A percentile compares a stretch with the other conserved stretches of the same genome.
phyloP scores from a whole-genome alignment of 1,140 invertebrate species.

The Bombus waltoni region DNA sequence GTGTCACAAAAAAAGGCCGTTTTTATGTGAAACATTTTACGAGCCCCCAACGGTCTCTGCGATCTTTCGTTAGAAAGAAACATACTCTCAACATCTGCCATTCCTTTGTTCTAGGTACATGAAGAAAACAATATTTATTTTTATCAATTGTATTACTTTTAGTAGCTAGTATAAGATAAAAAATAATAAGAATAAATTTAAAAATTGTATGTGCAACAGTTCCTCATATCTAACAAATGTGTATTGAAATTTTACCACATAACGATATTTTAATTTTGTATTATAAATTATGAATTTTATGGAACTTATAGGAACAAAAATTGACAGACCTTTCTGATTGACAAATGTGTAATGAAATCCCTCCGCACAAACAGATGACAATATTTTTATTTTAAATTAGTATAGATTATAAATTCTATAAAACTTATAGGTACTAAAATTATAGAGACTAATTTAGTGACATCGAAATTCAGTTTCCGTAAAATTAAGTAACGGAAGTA shows the following conservation, averaged over 20 bases:
- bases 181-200: background rate
- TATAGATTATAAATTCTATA: too few relatives aligned
- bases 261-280: too few relatives aligned
- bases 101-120: background rate
- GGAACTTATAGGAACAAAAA: too few relatives aligned
- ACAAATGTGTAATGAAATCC: too few relatives aligned
- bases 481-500: background rate
- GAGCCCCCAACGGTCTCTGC: background rate
- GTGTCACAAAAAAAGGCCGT: constrained; percentile 8
- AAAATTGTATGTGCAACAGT: too few relatives aligned
- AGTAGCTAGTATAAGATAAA: background rate
- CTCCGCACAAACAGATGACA: too few relatives aligned
- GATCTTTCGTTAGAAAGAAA: background rate
- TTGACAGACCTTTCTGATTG: too few relatives aligned
- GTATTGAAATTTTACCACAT: too few relatives aligned
- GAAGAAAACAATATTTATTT: background rate
- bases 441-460: background rate
- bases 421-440: background rate
- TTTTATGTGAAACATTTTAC: constrained; percentile 23
- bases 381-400: too few relatives aligned
- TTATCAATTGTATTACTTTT: background rate
- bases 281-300: too few relatives aligned
- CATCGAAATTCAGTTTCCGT: background rate
- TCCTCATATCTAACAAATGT: too few relatives aligned
- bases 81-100: background rate